Conservation (phyloP, 1,140 invertebrate genomes). For the Oreohelix idahoensis region DNA sequence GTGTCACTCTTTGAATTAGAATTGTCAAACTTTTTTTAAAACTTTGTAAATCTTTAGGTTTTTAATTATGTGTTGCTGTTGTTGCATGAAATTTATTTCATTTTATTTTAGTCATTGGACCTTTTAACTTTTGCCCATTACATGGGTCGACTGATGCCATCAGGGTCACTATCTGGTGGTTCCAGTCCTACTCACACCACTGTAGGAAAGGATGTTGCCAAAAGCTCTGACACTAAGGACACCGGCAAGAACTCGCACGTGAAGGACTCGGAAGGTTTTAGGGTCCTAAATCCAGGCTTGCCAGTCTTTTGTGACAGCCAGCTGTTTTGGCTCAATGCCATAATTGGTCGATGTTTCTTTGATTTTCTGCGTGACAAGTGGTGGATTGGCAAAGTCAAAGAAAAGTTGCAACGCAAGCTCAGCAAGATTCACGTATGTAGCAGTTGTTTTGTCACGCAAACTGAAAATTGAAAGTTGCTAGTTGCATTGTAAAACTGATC, state of each 20-base stretch:
- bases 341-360: constrained; percentile 84
- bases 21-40: no score
- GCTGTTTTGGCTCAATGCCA: constrained; percentile 81
- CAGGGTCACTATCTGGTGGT: constrained; percentile 40
- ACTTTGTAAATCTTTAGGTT: no score
- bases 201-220: constrained; percentile 7
- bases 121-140: constrained; percentile 57
- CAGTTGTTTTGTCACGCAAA: not conserved
- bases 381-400: constrained; percentile 76
- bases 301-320: constrained; percentile 63
- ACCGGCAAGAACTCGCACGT: constrained; percentile 17
- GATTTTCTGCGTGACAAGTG: constrained; percentile 82
- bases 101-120: constrained; percentile 13
- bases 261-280: constrained; percentile 27
- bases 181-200: constrained; percentile 35
- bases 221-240: constrained; percentile 26
- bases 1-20: no score
- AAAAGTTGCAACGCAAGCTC: constrained; percentile 89
- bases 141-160: constrained; percentile 67
- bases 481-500: no score
- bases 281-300: constrained; percentile 23
- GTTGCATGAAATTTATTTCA: not conserved
- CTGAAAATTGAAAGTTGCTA: no score
- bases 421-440: constrained; percentile 82
- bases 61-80: not conserved